Evolutionary conservation across 2,797 vertebrate species (phyloP).

Genomic region (Stomatorhinus walkeri): DNA sequence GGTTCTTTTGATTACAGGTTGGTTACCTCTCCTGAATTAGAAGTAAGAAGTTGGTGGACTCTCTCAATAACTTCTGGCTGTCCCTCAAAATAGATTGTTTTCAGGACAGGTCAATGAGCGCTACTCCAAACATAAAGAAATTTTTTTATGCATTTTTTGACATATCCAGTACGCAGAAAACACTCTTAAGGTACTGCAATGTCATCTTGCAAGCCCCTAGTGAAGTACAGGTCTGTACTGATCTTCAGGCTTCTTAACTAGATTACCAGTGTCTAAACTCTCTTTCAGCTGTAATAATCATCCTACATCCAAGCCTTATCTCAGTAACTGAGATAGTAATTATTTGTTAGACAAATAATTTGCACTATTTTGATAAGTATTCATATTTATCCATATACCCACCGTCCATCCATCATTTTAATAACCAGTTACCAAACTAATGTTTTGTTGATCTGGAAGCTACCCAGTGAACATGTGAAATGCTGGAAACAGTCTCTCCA

Average conservation of each 20-base stretch:
- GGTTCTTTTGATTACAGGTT: conserved; percentile 96
- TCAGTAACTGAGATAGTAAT: conserved; percentile 6
- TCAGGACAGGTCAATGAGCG: neutral
- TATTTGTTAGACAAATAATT: neutral
- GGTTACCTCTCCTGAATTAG: neutral
- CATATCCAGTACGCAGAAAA: neutral
- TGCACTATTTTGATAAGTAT: neutral
- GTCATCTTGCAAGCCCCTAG: neutral
- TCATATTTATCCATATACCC: neutral
- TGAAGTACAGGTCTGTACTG: neutral
- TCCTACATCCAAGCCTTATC: neutral
- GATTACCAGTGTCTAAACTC: neutral
- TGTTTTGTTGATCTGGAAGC: neutral
- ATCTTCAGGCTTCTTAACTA: neutral
- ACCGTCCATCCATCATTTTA: neutral
- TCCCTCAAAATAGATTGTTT: neutral
- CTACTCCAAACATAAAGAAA: neutral
- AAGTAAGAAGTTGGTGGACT: neutral
- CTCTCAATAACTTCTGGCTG: neutral
- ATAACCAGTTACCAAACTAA: neutral
- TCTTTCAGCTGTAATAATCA: conserved; percentile 12
- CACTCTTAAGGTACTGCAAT: neutral
- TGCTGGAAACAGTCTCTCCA: neutral
- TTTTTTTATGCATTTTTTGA: neutral
- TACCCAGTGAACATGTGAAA: neutral